Evolutionary conservation across 2,113 vertebrate genomes (phyloP).

Genomic region (Rallus limicola): DNA sequence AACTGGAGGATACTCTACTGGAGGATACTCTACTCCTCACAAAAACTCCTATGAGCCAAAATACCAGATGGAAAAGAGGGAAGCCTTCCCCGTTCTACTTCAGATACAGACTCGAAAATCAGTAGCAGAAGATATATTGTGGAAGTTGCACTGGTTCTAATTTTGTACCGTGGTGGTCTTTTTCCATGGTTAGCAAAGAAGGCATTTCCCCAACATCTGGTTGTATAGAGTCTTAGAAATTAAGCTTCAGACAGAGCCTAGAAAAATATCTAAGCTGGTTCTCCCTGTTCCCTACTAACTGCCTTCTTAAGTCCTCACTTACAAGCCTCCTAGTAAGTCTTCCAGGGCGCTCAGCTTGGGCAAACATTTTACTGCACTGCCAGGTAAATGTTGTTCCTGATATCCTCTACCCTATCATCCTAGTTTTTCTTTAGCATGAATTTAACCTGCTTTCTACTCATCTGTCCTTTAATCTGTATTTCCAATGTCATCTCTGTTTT

Average conservation of each 20-base stretch:
- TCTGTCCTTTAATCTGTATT: neutral
- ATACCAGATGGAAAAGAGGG: neutral
- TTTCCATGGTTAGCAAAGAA: slow-evolving; percentile 19
- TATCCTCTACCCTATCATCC: neutral
- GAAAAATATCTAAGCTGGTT: neutral
- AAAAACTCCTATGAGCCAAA: neutral
- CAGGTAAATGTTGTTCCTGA: neutral
- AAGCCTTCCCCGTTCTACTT: neutral
- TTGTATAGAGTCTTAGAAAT: neutral
- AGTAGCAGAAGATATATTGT: neutral
- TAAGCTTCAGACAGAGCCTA: neutral
- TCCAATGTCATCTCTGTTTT: neutral
- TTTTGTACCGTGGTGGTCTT: slow-evolving; percentile 7
- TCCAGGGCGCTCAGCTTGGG: neutral
- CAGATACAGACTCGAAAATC: neutral
- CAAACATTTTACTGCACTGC: neutral
- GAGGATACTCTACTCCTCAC: neutral
- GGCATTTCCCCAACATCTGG: slow-evolving; percentile 9
- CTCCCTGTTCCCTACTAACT: neutral
- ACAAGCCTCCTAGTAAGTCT: neutral
- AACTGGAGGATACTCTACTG: neutral
- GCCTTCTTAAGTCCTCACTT: neutral
- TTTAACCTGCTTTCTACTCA: neutral
- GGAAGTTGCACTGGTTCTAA: slow-evolving; percentile 25
- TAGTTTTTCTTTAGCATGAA: neutral